Base-by-base conservation (phyloP, 1,140 invertebrate species). In the Eriosoma lanigerum region DNA sequence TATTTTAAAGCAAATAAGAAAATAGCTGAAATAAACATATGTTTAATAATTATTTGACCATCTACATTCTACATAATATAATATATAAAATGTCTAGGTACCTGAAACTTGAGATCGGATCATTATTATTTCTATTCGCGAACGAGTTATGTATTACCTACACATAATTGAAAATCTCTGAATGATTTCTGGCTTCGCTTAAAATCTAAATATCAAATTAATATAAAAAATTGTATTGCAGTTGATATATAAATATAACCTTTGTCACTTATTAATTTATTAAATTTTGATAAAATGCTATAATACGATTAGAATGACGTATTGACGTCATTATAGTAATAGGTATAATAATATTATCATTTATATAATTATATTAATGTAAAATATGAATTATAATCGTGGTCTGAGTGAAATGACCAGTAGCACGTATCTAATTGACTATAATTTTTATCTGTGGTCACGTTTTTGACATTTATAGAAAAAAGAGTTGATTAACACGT, bases 261-360 rank as follows among this genome's bases (percentile, higher is more conserved):
- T 66, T 66, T 46, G 9, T 66, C 12, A 5, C 10, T 66, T 66
- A 66, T 66, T 66, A 21, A 44, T 66, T 66, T 66, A 44, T 38
- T 21, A 44, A 15, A 66, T 1, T n/a, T 6, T 15, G 62, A 66
- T 66, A 44, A 66, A 44, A 19, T 66, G 21, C n/a, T 38, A 38
- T 19, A 21, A 44, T 13, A 64, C 21, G 32, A 66, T 66, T 44
- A 24, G 15, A 66, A n/a, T 62, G 15, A 29, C 26, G 26, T 62
- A 29, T n/a, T 66, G 62, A 64, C 60, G 60, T 64, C 60, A 64
- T 32, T 64, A n/a, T 64, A n/a, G 21, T 26, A n/a, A 58, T 8
- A 58, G 56, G 32, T 38, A 38, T 38, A 38, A 38, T 38, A 3
- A 8, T 38, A 38, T 38, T n/a, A n/a, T 38, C 32, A 8, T 38